Conservation (phyloP, 2,797 vertebrate species). For the Furcifer pardalis region DNA sequence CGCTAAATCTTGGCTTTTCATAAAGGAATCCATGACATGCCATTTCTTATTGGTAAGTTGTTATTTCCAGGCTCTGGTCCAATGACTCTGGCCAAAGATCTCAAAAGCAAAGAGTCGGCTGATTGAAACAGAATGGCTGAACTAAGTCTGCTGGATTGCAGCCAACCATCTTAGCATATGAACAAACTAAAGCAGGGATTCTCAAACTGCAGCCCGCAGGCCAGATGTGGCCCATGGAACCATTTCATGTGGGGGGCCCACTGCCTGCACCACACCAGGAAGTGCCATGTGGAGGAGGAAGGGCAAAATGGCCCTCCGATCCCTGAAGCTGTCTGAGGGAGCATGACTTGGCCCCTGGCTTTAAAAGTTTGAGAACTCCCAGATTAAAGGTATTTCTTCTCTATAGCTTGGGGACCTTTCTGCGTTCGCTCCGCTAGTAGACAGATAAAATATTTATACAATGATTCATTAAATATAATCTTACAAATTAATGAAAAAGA, state of each 20-base stretch:
- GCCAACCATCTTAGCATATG: background rate
- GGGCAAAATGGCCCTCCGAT: too few relatives aligned
- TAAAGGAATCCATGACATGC: background rate
- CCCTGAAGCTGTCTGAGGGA: too few relatives aligned
- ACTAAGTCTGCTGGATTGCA: background rate
- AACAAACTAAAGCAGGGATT: background rate
- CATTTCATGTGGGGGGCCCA: too few relatives aligned
- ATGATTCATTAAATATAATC: slow-evolving; percentile 62
- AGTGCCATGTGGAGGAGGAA: too few relatives aligned
- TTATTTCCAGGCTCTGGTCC: background rate
- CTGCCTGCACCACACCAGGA: too few relatives aligned
- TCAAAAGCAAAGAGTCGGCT: background rate
- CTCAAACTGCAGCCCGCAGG: too few relatives aligned
- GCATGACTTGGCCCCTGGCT: too few relatives aligned
- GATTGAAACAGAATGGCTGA: background rate
- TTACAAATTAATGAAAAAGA: slow-evolving; percentile 65
- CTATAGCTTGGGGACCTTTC: slow-evolving; percentile 4
- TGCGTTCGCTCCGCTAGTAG: slow-evolving; percentile 50
- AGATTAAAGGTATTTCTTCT: slow-evolving; percentile 15
- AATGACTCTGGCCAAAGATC: background rate
- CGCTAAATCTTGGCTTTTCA: too few relatives aligned
- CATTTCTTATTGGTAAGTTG: background rate
- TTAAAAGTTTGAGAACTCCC: too few relatives aligned
- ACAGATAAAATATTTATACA: slow-evolving; percentile 70
- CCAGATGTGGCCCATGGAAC: too few relatives aligned